Evolutionary conservation across 2,888 invertebrate genomes (phyloP).

Genomic region (Scotopteryx bipunctaria): DNA sequence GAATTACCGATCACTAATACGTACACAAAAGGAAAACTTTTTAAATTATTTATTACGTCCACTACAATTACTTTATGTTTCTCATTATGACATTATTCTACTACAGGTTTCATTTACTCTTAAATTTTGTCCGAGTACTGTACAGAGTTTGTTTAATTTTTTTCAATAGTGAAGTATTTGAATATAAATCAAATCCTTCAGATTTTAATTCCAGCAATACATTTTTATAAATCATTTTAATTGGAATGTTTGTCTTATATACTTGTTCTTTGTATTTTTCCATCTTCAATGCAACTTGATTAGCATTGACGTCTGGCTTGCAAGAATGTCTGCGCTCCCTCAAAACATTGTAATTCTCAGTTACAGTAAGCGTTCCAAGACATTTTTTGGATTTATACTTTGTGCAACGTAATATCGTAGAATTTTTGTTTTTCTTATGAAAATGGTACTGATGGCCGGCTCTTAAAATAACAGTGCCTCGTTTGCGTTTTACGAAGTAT

Average conservation of each 20-base stretch:
- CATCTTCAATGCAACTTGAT: slow-evolving; percentile 8
- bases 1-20: no score
- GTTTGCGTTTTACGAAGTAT: neutral
- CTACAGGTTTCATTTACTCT: no score
- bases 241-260: neutral
- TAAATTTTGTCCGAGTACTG: no score
- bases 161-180: slow-evolving; percentile 1
- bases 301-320: slow-evolving; percentile 5
- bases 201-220: neutral
- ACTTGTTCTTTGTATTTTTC: slow-evolving; percentile 4
- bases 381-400: slow-evolving; percentile 13
- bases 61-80: no score
- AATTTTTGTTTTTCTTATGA: slow-evolving; percentile 1
- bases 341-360: slow-evolving; percentile 4
- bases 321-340: slow-evolving; percentile 7
- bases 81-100: no score
- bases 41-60: no score
- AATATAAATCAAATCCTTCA: neutral
- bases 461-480: slow-evolving; percentile 4
- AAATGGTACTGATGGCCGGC: slow-evolving; percentile 8
- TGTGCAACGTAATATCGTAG: slow-evolving; percentile 5
- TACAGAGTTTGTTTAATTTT: slow-evolving; percentile 1
- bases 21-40: no score
- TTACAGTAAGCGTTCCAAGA: neutral
- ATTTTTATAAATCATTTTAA: slow-evolving; percentile 6